phyloP scores from a whole-genome alignment of 1,140 invertebrate species.

The Microplitis demolitor region DNA sequence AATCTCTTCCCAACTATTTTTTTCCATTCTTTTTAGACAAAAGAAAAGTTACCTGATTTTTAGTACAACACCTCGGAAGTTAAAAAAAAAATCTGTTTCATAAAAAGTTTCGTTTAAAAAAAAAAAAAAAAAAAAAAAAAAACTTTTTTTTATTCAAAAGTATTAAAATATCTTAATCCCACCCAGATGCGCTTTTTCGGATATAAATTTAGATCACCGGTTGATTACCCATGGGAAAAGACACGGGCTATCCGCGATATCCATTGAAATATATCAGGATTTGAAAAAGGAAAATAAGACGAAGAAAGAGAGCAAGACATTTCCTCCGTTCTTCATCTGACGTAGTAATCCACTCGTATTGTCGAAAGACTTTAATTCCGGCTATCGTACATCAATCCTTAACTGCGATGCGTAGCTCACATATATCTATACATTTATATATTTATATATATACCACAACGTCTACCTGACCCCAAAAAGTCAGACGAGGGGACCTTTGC shows the following conservation, averaged over 20 bases:
- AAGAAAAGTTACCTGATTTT: conserved; percentile 6
- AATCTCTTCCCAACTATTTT: not conserved
- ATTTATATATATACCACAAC: too few relatives aligned
- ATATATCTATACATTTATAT: not conserved
- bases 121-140: not conserved
- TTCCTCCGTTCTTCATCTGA: not conserved
- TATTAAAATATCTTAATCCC: not conserved
- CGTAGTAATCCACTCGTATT: conserved; percentile 4
- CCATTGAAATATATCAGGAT: not conserved
- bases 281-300: not conserved
- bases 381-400: conserved; percentile 11
- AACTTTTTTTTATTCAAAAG: not conserved
- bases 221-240: not conserved
- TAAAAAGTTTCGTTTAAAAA: not conserved
- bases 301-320: not conserved
- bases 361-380: conserved; percentile 10
- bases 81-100: not conserved
- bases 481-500: not conserved
- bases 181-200: conserved; percentile 1
- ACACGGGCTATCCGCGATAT: not conserved
- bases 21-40: not conserved
- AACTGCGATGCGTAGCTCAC: not conserved
- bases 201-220: not conserved
- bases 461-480: conserved; percentile 10
- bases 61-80: not conserved